Base-by-base conservation (phyloP, 1,140 invertebrate genomes). In the Patella vulgata region DNA sequence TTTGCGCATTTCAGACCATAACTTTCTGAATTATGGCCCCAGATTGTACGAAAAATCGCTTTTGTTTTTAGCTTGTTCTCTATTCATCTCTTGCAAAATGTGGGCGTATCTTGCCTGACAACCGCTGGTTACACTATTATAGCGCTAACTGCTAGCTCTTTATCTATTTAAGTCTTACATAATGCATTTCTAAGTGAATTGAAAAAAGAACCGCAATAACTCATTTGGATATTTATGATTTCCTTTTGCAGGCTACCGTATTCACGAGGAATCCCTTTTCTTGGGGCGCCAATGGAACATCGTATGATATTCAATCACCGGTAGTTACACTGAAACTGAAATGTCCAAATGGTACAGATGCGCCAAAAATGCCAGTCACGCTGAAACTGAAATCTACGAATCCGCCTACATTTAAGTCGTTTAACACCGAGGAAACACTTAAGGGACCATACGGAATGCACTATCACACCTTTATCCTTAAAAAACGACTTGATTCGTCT, bases 271-370 rank as follows among this genome's bases (percentile, higher is more conserved):
- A 60, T 48, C 58, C 58, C 4, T 57, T 40, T 52, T 27, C 50
- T 12, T 39, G 42, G 31, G 36, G 44, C 6, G 36, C 11, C 17
- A 51, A 66, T 46, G 30, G 27, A 23, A 52, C 51, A 8, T 51
- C 53, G 12, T 39, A 54, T 50, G 56, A 50, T 48, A 47, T 66
- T 31, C 55, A 48, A 0, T 66, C 63, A n/a, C 57, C 63, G 8
- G 46, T 59, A 0, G 54, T 66, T 21, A n/a, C 33, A 14, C 31
- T 66, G 42, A 55, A 53, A 21, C 9, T 66, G 33, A 48, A 30
- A n/a, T 43, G 33, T 19, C 36, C 30, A 17, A 46, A 42, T 9
- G 30, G 39, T 3, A 28, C n/a, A 9, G 46, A 19, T 21, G 46
- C 21, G 1, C 14, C 14, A 19, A 23, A 23, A 6, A 59, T 47